Base-by-base conservation (phyloP, 2,888 invertebrate species). In the Oscheius sp. region DNA sequence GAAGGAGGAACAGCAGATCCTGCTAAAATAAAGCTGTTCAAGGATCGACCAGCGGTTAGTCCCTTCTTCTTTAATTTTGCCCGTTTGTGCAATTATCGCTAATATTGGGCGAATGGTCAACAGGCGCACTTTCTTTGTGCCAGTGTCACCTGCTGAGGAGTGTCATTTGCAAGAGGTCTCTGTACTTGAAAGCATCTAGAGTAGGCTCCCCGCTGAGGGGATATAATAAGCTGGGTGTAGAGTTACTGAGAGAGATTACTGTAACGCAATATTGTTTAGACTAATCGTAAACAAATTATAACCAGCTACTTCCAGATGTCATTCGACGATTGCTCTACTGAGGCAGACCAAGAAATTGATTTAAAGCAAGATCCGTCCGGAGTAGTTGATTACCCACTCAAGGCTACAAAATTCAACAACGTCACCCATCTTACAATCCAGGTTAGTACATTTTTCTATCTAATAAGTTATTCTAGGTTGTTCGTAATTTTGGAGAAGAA, bases 271-370 rank as follows among this genome's bases (percentile, higher is more conserved):
- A n/a, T n/a, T n/a, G n/a, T n/a, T n/a, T n/a, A n/a, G n/a, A n/a
- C n/a, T n/a, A n/a, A n/a, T n/a, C n/a, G n/a, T n/a, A n/a, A n/a
- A n/a, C n/a, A n/a, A n/a, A n/a, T n/a, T n/a, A n/a, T n/a, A n/a
- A n/a, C n/a, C n/a, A n/a, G n/a, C n/a, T n/a, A n/a, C n/a, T n/a
- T 65, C 80, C 94, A 96, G 79, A 96, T 97, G 95, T 92, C 93
- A 25, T 97, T 98, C 89, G 96, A 96, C 89, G 93, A 96, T 89
- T 91, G 90, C 1, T 84, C 88, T 10, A 88, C 89, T 61, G 90
- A 90, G 82, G 75, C 81, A 10, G 85, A 82, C 12, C 85, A 85
- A 57, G 82, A 83, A 66, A 80, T 85, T 46, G 78, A 82, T 58
- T 55, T 85, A 71, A 86, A 82, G 61, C 75, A 75, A 65, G 84